Percentiles rank a stretch among this genome's conserved stretches.
Conservation (phyloP, 2,797 vertebrate genomes). For the Eospalax fontanierii region DNA sequence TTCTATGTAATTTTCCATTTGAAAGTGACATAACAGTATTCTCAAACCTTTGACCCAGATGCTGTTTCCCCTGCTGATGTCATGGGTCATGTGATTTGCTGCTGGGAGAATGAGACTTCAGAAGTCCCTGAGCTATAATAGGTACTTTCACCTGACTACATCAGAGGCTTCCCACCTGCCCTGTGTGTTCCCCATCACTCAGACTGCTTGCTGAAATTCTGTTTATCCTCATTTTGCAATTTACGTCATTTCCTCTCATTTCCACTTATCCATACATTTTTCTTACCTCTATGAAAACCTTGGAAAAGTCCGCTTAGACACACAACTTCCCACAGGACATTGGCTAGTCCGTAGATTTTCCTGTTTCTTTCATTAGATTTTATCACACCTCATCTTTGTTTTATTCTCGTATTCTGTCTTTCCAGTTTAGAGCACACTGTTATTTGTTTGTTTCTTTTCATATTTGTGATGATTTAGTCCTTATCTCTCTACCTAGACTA, state of each 20-base stretch:
- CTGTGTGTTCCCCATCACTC: background rate
- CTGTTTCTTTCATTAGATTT: constrained; percentile 8
- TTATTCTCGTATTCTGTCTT: background rate
- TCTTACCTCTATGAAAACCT: background rate
- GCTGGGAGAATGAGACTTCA: constrained; percentile 25
- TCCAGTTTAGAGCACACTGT: background rate
- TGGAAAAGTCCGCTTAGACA: background rate
- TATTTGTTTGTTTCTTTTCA: background rate
- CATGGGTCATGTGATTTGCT: background rate
- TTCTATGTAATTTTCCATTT: constrained; percentile 62
- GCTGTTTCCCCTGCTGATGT: background rate
- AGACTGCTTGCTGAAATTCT: constrained; percentile 29
- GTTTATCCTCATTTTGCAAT: background rate
- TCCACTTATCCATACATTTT: background rate
- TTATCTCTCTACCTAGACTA: background rate
- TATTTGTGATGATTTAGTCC: background rate
- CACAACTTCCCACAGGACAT: background rate
- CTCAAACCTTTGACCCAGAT: background rate
- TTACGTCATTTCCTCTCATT: background rate
- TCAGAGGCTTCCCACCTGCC: background rate
- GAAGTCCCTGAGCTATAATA: background rate
- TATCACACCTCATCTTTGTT: background rate
- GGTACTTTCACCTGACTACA: background rate
- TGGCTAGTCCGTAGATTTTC: background rate
- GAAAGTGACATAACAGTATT: constrained; percentile 16